Conservation (phyloP, 2,888 invertebrate species). For the Lampropteryx suffumata region DNA sequence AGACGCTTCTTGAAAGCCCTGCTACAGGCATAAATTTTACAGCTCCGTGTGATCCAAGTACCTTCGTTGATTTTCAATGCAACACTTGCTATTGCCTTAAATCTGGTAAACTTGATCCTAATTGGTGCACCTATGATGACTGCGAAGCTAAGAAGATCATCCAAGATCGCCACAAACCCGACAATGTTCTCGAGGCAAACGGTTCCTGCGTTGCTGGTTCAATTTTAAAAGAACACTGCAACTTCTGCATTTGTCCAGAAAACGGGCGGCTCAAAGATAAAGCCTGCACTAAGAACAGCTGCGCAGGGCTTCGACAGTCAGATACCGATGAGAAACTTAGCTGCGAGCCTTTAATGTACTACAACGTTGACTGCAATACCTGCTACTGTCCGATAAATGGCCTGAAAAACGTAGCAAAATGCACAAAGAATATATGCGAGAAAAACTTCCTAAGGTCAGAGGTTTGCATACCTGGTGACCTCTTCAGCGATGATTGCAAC, state of each 20-base stretch:
- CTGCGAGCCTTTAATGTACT: constrained; percentile 68
- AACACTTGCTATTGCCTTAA: constrained; percentile 72
- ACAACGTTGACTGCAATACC: constrained; percentile 69
- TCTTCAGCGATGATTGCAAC: constrained; percentile 71
- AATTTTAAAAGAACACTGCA: constrained; percentile 62
- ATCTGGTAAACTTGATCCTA: constrained; percentile 62
- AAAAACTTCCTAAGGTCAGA: constrained; percentile 57
- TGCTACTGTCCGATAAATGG: constrained; percentile 68
- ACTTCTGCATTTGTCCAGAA: constrained; percentile 71
- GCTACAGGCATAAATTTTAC: constrained; percentile 42
- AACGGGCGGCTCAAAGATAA: constrained; percentile 52
- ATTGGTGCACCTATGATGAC: constrained; percentile 74
- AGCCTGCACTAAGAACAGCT: constrained; percentile 63
- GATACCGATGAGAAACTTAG: constrained; percentile 41
- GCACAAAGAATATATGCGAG: constrained; percentile 71
- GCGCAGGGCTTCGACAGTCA: constrained; percentile 36
- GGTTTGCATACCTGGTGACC: constrained; percentile 57
- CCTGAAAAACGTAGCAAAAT: constrained; percentile 66
- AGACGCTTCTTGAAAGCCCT: constrained; percentile 1
- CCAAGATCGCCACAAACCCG: constrained; percentile 43
- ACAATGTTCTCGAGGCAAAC: constrained; percentile 24
- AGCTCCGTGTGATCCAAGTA: constrained; percentile 59
- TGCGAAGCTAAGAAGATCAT: constrained; percentile 58
- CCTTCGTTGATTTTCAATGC: constrained; percentile 67
- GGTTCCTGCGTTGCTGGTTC: constrained; percentile 59